Evolutionary conservation across 2,113 vertebrate genomes (phyloP).

Genomic region (Calidris pygmaea): DNA sequence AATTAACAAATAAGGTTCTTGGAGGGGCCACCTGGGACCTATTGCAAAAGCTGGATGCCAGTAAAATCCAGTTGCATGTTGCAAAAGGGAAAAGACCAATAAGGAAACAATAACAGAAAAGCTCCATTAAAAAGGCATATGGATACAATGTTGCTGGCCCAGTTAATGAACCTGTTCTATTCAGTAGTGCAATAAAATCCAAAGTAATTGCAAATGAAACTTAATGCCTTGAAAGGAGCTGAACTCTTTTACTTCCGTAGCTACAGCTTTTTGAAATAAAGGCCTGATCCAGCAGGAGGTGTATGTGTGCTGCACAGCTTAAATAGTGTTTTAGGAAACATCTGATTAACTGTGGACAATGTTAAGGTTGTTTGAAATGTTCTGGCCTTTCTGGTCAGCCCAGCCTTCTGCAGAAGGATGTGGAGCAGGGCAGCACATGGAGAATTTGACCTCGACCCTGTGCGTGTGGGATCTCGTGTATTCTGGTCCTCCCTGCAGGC

Average conservation of each 20-base stretch:
- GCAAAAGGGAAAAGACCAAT: conserved; percentile 63
- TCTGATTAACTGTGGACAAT: neutral
- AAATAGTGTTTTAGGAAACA: neutral
- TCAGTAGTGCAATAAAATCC: conserved; percentile 64
- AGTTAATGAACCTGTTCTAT: conserved; percentile 55
- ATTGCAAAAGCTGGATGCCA: conserved; percentile 8
- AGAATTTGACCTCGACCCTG: neutral
- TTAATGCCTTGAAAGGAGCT: conserved; percentile 70
- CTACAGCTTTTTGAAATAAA: neutral
- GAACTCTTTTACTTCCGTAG: neutral
- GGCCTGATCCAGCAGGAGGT: conserved; percentile 50
- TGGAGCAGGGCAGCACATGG: neutral
- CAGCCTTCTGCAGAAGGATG: neutral
- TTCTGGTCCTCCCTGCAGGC: neutral
- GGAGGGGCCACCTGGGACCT: conserved; percentile 37
- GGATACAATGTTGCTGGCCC: conserved; percentile 48
- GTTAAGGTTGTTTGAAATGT: neutral
- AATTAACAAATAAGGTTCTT: conserved; percentile 29
- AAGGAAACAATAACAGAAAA: conserved; percentile 67
- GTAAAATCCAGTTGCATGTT: conserved; percentile 51
- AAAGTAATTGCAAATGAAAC: conserved; percentile 71
- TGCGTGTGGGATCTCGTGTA: neutral
- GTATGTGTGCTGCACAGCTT: conserved; percentile 16
- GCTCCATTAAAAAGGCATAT: conserved; percentile 62
- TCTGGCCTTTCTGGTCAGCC: neutral